Evolutionary conservation across 2,797 vertebrate species (phyloP), one percentile per base, ranked within the genome.

Genomic region (Botia kubotai): DNA sequence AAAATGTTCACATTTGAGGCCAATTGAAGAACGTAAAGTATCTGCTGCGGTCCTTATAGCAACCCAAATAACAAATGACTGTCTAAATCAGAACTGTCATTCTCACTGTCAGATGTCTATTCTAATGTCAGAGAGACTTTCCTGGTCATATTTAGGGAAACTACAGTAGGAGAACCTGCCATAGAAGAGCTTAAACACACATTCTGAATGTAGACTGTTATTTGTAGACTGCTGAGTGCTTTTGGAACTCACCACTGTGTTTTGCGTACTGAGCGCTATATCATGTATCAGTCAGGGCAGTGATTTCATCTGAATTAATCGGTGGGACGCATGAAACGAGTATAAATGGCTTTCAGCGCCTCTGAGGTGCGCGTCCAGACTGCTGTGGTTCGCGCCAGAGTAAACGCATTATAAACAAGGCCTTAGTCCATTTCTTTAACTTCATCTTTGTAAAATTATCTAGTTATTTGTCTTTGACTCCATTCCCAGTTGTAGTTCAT

Each of bases 401-500:
- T 33, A 12, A 77, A 70, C 46, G 66, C 36, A 43, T 62, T 12
- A 21, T 33, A 78, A 78, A 78, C 55, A 78, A 36, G 57, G 70
- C 84, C 88, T 89, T 90, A 87, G 87, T 88, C 75, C 79, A 65
- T 73, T 70, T 89, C 85, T 89, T 83, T 81, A 23, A 46, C 19
- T 62, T 36, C 2, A 50, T 52, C 46, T 66, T 52, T 53, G 74
- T 66, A 26, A 3, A 62, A 73, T n/a, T n/a, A 21, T 3, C 13
- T 67, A 52, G 79, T 85, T 87, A 89, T 91, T 89, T 88, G 72
- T 89, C 82, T 89, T 69, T 69, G 80, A 70, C 72, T 73, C 62
- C 78, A 80, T 84, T 81, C 81, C 89, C 87, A 90, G 91, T 88
- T 87, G 80, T 84, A 82, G 73, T 85, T 89, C 65, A 70, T 84